Evolutionary conservation across 2,113 vertebrate genomes (phyloP), one percentile per base, ranked within the genome.

Genomic region (Manacus vitellinus): DNA sequence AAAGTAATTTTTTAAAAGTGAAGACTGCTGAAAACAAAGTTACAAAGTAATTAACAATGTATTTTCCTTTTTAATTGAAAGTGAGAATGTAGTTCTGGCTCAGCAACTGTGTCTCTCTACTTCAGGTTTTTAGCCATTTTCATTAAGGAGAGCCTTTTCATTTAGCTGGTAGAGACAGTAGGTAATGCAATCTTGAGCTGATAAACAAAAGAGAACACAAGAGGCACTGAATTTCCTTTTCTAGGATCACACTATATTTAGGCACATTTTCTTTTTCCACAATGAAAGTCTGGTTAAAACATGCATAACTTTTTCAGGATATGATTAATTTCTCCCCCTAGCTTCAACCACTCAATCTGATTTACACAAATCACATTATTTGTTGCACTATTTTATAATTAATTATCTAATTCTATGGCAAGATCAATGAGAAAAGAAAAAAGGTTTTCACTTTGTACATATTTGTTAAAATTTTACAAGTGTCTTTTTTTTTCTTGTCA

Each of bases 11-110:
- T 20, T 74, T 71, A 89, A 92, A 72, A 23, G n/a, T 79, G 58
- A 89, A 84, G 59, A 78, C 9, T 67, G 8, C 43, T 84, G 35
- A 96, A 94, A 89, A 13, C 22, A 59, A 93, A 91, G 83, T 95
- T 96, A 86, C 86, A 95, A 97, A 95, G 80, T 96, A 97, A 97
- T 98, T 96, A 98, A 92, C 8, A 21, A 8, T 58, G 9, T 91
- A 71, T 88, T 97, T 98, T 97, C 59, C 54, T 77, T 97, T 97
- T 96, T 96, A 97, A 96, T 95, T 97, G 76, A 96, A 97, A 95
- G 58, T 47, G 85, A 95, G 97, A 97, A 92, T 79, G 81, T 56
- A 88, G 95, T 92, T 96, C 89, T 91, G 87, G 75, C 85, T 97
- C 85, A 94, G 80, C 59, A 94, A 62, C 54, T 54, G 6, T 94